Evolutionary conservation across 2,888 invertebrate genomes (phyloP).

Genomic region (Balanococcus diminutus): DNA sequence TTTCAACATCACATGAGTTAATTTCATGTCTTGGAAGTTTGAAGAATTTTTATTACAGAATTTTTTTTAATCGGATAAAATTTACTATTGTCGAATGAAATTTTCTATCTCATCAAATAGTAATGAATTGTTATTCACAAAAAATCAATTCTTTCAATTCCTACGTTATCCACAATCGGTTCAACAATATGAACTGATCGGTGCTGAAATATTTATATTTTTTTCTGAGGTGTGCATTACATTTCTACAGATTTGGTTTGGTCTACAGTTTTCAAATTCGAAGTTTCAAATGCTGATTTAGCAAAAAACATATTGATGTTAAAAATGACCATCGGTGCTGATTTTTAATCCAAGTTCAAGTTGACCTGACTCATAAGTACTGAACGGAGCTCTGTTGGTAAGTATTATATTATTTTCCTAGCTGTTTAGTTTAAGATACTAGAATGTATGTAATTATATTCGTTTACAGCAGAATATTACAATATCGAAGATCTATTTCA

Average conservation of each 20-base stretch:
- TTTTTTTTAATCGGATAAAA: neutral
- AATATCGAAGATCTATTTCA: neutral
- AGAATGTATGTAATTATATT: neutral
- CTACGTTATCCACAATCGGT: neutral
- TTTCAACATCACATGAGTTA: neutral
- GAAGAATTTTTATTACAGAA: neutral
- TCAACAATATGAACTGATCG: neutral
- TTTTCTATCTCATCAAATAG: no score
- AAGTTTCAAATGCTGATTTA: neutral
- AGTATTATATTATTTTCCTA: neutral
- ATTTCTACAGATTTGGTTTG: neutral
- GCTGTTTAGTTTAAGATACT: neutral
- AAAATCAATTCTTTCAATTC: neutral
- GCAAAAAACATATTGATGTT: neutral
- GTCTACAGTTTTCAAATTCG: neutral
- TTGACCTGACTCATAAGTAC: neutral
- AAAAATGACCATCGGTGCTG: neutral
- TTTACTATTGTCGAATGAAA: neutral
- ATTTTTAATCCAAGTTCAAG: neutral
- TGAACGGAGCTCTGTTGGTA: neutral
- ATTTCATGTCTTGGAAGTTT: neutral
- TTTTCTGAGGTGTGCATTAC: neutral
- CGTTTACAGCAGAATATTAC: neutral
- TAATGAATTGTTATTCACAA: neutral
- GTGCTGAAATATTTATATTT: neutral